phyloP scores from a whole-genome alignment of 2,888 invertebrate genomes.

The Rhagophthalmus giganteus region DNA sequence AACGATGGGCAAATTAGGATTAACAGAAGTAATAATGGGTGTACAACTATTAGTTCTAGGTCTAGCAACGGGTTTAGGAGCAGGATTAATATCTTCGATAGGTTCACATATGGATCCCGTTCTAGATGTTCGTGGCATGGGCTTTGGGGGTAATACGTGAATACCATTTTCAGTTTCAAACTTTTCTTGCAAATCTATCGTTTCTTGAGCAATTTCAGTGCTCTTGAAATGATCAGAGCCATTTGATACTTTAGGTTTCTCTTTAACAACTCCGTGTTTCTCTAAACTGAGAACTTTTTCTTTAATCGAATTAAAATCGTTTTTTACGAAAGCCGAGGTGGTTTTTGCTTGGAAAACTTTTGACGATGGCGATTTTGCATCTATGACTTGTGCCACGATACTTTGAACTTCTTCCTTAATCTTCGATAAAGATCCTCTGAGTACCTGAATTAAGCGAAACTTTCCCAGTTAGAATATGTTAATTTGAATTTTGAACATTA shows the following conservation, averaged over 20 bases:
- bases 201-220: conserved; percentile 42
- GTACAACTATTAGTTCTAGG: conserved; percentile 67
- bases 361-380: conserved; percentile 8
- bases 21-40: conserved; percentile 63
- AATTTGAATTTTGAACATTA: too few relatives aligned
- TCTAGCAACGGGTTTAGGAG: conserved; percentile 68
- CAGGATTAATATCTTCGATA: conserved; percentile 56
- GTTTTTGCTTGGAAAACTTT: conserved; percentile 49
- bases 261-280: conserved; percentile 42
- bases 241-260: conserved; percentile 4
- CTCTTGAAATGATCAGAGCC: conserved; percentile 42
- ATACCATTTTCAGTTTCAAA: conserved; percentile 18
- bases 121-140: conserved; percentile 75
- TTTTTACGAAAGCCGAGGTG: conserved; percentile 54
- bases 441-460: conserved; percentile 60
- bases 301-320: conserved; percentile 62
- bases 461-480: background rate
- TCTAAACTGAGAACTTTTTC: conserved; percentile 68
- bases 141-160: conserved; percentile 68
- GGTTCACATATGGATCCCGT: conserved; percentile 72
- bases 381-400: conserved; percentile 3
- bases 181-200: conserved; percentile 18
- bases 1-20: conserved; percentile 57
- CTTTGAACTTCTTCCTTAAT: conserved; percentile 55
- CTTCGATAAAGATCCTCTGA: conserved; percentile 61